These are phyloP conservation scores for Lutjanus argentimaculatus DNA, from an alignment of 2,797 vertebrate genomes.

Conservation along the genomic window DNA sequence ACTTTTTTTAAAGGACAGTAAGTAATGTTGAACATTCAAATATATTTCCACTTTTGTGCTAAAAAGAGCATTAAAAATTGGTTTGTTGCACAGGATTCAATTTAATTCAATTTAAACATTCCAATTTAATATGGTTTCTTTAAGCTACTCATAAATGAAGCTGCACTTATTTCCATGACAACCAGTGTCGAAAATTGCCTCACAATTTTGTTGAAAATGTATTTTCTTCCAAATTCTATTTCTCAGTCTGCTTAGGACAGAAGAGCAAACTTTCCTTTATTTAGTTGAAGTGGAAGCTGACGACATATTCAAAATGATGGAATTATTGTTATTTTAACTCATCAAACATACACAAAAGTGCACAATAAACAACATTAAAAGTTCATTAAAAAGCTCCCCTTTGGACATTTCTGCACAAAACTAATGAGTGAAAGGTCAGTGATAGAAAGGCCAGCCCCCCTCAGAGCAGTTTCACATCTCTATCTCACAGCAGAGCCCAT, in stretches of 20 bases:
- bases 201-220: slow-evolving; percentile 19
- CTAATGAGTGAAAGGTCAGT: slow-evolving; percentile 10
- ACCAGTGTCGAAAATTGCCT: slow-evolving; percentile 11
- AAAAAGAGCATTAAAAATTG: not conserved
- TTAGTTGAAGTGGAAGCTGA: not conserved
- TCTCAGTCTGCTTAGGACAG: slow-evolving; percentile 2
- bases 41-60: not conserved
- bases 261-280: not conserved
- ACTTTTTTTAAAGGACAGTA: slow-evolving; percentile 15
- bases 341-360: not conserved
- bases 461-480: slow-evolving; percentile 40
- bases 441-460: not conserved
- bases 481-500: slow-evolving; percentile 36
- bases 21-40: slow-evolving; percentile 10
- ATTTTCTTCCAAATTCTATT: not conserved
- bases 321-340: not conserved
- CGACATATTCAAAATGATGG: not conserved
- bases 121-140: slow-evolving; percentile 10
- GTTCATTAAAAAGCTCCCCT: not conserved
- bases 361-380: too few relatives aligned
- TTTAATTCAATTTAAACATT: slow-evolving; percentile 17
- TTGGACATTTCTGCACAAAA: not conserved
- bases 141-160: slow-evolving; percentile 15
- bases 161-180: slow-evolving; percentile 29
- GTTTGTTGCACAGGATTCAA: not conserved